Evolutionary conservation across 2,888 invertebrate species (phyloP).

Genomic region (Ichneumoninae sp.): DNA sequence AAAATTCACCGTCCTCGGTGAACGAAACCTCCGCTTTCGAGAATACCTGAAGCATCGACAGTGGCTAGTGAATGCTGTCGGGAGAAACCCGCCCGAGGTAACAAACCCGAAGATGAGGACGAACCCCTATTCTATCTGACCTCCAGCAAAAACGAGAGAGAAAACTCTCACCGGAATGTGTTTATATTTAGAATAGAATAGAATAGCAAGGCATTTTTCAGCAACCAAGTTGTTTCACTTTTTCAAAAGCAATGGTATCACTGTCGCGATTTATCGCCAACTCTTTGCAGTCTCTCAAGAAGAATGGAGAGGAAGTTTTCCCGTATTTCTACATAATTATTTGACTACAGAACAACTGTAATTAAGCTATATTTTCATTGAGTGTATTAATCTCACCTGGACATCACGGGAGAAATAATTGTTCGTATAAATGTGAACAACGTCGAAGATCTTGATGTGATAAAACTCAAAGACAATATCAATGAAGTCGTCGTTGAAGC

Average conservation of each 20-base stretch:
- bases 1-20: conserved; percentile 82
- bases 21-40: conserved; percentile 88
- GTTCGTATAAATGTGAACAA: conserved; percentile 89
- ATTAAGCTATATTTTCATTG: not conserved
- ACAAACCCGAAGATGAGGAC: not conserved
- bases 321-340: not conserved
- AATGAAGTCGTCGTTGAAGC: conserved; percentile 86
- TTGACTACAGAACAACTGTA: not conserved
- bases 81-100: conserved; percentile 6
- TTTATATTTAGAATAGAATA: not conserved
- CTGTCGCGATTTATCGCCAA: not conserved
- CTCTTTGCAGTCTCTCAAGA: not conserved
- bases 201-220: not conserved
- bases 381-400: conserved; percentile 84
- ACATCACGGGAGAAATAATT: conserved; percentile 90
- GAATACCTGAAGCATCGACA: conserved; percentile 85
- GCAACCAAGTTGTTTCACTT: not conserved
- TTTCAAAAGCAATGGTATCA: not conserved
- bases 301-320: not conserved
- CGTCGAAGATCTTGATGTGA: conserved; percentile 88
- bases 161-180: not conserved
- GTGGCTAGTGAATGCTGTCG: not conserved
- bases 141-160: not conserved
- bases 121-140: not conserved
- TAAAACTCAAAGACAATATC: conserved; percentile 91